These are phyloP conservation scores for Dromiciops gliroides DNA, from an alignment of 2,113 vertebrate genomes.

Conservation along the genomic window DNA sequence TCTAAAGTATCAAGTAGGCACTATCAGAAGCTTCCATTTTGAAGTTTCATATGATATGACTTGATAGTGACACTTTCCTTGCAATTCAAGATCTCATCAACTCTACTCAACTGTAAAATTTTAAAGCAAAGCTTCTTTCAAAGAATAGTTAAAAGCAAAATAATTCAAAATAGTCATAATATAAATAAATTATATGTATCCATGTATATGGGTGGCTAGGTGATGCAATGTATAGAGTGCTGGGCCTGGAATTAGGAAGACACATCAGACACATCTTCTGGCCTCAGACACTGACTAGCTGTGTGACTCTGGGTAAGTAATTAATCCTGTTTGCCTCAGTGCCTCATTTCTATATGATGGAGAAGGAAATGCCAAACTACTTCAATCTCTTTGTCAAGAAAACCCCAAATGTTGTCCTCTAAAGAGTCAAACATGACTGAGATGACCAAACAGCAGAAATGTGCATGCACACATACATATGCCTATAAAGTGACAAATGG, in stretches of 20 bases:
- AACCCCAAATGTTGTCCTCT: not conserved
- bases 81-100: slow-evolving; percentile 62
- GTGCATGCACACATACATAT: not conserved
- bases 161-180: slow-evolving; percentile 67
- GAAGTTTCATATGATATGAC: slow-evolving; percentile 42
- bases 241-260: not conserved
- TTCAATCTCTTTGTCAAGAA: too few relatives aligned
- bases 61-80: slow-evolving; percentile 60
- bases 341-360: not conserved
- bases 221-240: not conserved
- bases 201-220: not conserved
- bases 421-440: not conserved
- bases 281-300: not conserved
- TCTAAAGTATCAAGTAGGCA: not conserved
- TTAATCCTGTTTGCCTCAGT: not conserved
- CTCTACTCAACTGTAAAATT: slow-evolving; percentile 63
- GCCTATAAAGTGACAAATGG: slow-evolving; percentile 67
- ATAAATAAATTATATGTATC: not conserved
- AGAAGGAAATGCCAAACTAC: not conserved
- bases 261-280: too few relatives aligned
- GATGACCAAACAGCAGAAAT: not conserved
- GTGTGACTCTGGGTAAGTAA: not conserved
- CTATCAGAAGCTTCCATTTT: slow-evolving; percentile 33
- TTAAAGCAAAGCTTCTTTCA: slow-evolving; percentile 70
- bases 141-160: slow-evolving; percentile 70